Conservation (phyloP, 2,888 invertebrate genomes). For the Lysandra bellargus region DNA sequence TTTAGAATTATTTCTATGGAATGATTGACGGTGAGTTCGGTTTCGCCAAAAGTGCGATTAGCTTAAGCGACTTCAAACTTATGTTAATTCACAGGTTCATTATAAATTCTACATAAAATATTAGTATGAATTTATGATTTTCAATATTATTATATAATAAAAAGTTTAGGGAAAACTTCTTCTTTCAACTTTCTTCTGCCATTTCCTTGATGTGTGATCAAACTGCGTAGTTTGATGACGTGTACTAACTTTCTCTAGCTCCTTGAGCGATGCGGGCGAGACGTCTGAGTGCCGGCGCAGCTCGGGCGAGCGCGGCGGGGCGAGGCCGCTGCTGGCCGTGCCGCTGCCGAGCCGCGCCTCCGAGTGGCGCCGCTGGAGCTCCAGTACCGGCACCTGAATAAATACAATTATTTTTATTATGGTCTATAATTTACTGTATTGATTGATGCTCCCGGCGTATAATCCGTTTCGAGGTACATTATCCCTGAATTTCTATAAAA, state of each 20-base stretch:
- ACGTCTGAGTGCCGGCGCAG: constrained; percentile 91
- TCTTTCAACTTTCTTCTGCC: no score
- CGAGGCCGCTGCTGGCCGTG: constrained; percentile 82
- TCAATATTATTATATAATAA: constrained; percentile 10
- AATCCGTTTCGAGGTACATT: no score
- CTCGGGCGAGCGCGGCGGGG: constrained; percentile 92
- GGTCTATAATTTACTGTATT: background rate
- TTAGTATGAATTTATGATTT: constrained; percentile 27
- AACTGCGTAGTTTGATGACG: no score
- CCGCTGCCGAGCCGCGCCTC: constrained; percentile 82
- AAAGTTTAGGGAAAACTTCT: constrained; percentile 82
- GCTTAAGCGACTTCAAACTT: no score
- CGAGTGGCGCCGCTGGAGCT: constrained; percentile 90
- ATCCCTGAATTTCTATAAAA: no score
- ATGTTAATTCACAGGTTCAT: constrained; percentile 27
- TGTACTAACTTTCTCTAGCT: constrained; percentile 89
- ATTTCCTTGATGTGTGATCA: constrained; percentile 85
- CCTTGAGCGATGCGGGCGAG: constrained; percentile 92
- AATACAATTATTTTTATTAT: background rate
- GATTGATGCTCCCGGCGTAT: no score
- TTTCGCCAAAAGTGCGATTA: no score
- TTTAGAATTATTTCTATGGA: no score
- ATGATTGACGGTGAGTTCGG: no score
- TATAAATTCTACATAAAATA: constrained; percentile 28
- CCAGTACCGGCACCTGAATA: constrained; percentile 84